phyloP scores from a whole-genome alignment of 2,113 vertebrate species.

The Cavia porcellus region DNA sequence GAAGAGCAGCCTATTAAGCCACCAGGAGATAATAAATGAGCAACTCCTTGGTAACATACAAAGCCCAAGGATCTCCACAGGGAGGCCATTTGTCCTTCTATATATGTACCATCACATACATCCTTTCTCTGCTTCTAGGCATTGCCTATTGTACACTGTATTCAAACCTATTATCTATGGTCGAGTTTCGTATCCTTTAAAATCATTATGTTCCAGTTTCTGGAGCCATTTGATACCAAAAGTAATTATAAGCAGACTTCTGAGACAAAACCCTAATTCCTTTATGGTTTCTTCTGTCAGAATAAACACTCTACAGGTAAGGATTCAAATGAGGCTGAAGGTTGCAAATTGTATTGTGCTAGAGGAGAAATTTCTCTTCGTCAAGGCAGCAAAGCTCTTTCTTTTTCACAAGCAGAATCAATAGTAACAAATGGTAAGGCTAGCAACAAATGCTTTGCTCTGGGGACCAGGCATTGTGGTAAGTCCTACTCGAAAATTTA shows the following conservation, averaged over 20 bases:
- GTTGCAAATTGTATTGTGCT: constrained; percentile 15
- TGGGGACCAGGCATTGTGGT: background rate
- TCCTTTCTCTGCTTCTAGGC: background rate
- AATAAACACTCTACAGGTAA: constrained; percentile 61
- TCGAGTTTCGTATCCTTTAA: background rate
- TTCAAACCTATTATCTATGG: background rate
- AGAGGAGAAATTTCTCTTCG: constrained; percentile 36
- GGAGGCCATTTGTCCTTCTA: background rate
- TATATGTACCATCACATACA: accelerated
- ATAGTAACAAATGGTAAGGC: constrained; percentile 27
- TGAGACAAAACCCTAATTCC: constrained; percentile 47
- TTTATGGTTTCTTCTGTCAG: constrained; percentile 38
- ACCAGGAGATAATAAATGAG: background rate
- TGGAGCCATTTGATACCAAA: constrained; percentile 51
- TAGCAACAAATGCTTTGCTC: background rate
- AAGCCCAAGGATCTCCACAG: background rate
- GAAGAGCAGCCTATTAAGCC: background rate
- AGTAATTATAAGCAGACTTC: constrained; percentile 64
- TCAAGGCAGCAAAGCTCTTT: background rate
- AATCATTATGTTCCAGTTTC: constrained; percentile 22
- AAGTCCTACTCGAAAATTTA: background rate
- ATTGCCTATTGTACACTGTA: too few species aligned
- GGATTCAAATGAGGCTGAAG: constrained; percentile 54
- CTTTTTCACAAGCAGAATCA: constrained; percentile 48
- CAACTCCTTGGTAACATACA: background rate